Base-by-base conservation (phyloP, 1,140 invertebrate genomes). In the Caerostris extrusa region DNA sequence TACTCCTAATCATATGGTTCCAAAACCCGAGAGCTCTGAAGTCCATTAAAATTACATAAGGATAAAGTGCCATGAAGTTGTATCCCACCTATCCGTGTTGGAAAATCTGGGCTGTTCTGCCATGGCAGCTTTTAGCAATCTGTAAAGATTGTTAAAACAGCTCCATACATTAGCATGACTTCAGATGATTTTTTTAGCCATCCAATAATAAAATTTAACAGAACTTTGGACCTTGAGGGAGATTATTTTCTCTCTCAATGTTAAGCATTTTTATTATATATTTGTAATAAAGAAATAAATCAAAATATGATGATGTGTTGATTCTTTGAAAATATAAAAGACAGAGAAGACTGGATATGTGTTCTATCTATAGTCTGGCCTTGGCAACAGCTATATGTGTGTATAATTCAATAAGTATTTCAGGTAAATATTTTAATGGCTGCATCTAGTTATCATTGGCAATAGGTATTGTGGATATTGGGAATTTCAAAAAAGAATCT, bases 11-110 rank as follows among this genome's bases (percentile, higher is more conserved):
- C 96, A 96, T 95, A 93, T 96, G 95, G 94, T 93, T 69, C 94
- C 95, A 5, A 96, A 96, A 94, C 95, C 95, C 53, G 96, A 96
- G 93, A 96, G 96, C 90, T 96, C 95, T 8, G 96, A 96, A 91
- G 96, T 96, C 81, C 96, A 96, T 95, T 96, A 95, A 87, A 71
- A 67, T 58, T 69, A 50, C 77, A 69, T 34, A 34, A 34, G 34
- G 34, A 34, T 85, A 50, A 53, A 56, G 82, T 92, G 90, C 90
- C 82, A 86, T 77, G 61, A 85, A 92, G 58, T 92, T 92, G 56
- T 77, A 92, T 92, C 90, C 90, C 90, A 92, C 82, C 90, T 85
- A 19, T 77, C 77, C 64, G 77, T 91, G 77, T 81, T 85, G 82
- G 50, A 67, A 77, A 77, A 64, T 91, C 89, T 55, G 90, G 90